Evolutionary conservation across 2,113 vertebrate species (phyloP).

Genomic region (Genyomyrus donnyi): DNA sequence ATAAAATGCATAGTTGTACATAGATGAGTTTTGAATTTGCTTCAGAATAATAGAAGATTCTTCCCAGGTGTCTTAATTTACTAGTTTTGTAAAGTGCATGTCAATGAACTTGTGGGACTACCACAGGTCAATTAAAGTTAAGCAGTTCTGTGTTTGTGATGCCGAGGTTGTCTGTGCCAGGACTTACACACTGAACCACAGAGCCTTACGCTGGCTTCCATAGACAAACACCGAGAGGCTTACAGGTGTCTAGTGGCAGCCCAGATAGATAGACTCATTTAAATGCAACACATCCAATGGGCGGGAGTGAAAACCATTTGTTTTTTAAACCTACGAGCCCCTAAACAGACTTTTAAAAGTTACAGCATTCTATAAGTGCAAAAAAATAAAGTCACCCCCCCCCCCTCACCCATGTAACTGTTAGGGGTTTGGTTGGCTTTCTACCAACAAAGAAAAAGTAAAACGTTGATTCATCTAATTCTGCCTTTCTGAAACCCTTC

Average conservation of each 20-base stretch:
- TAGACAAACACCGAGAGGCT: neutral
- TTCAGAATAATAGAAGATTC: neutral
- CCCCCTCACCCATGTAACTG: neutral
- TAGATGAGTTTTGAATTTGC: neutral
- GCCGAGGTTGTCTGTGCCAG: neutral
- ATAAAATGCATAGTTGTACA: neutral
- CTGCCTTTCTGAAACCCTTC: neutral
- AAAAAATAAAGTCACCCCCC: neutral
- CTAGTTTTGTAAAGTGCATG: neutral
- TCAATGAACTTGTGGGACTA: neutral
- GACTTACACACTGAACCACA: neutral
- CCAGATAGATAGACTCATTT: neutral
- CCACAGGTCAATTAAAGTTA: neutral
- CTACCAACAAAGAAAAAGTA: neutral
- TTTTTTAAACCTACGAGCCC: neutral
- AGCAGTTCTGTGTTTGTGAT: neutral
- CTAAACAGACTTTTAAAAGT: neutral
- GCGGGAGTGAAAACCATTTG: neutral
- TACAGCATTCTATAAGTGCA: neutral
- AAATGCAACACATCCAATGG: neutral
- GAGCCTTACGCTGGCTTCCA: neutral
- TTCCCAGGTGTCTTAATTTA: neutral
- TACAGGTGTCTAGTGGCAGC: neutral
- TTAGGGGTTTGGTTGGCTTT: neutral
- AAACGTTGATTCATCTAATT: neutral